Base-by-base conservation (phyloP, 92 coral and sea anemone genomes). In the Zoanthus gigantus region DNA sequence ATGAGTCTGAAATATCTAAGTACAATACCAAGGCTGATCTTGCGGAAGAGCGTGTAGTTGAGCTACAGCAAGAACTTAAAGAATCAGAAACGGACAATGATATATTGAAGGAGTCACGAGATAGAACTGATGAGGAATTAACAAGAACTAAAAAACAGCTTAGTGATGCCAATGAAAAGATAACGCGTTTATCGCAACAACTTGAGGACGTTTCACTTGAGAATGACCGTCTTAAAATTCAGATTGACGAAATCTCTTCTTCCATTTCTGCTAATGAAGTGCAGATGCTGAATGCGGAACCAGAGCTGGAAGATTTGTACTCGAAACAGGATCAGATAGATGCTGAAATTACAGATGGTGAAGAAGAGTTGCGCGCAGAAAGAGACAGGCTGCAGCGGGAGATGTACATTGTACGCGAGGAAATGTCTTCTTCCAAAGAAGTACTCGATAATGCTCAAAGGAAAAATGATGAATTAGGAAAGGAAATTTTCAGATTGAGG, bases 381-480 rank as follows among this genome's bases (percentile, higher is more conserved):
- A 93, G 96, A 76, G 98, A 95, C 74, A 87, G 87, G 2, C 94
- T 97, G 8, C 93, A 88, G 37, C 93, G 89, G 76, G 98, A 97
- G 73, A 88, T 97, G 16, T 82, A 94, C 37, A 90, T 91, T 0
- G 90, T 97, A 13, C 90, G 96, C n/a, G 98, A 95, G 69, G 99
- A 97, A 45, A 61, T 88, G n/a, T 88, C 96, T 16, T 69, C 95
- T 34, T 72, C 85, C 15, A 94, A 94, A 88, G 78, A 92, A 66
- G 90, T 90, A 18, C 94, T 92, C 32, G 96, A 88, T 76, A 97
- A 91, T 72, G 88, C 83, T 60, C 94, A 93, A 67, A 90, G 89
- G 81, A 94, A 81, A 77, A 96, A 93, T 73, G 99, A 95, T 29
- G 96, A 93, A 42, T 67, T 97, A 8, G 98, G 95, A 86, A 96